These are phyloP conservation scores for Otolemur garnettii DNA, from an alignment of 2,113 vertebrate genomes.

Conservation along the genomic window DNA sequence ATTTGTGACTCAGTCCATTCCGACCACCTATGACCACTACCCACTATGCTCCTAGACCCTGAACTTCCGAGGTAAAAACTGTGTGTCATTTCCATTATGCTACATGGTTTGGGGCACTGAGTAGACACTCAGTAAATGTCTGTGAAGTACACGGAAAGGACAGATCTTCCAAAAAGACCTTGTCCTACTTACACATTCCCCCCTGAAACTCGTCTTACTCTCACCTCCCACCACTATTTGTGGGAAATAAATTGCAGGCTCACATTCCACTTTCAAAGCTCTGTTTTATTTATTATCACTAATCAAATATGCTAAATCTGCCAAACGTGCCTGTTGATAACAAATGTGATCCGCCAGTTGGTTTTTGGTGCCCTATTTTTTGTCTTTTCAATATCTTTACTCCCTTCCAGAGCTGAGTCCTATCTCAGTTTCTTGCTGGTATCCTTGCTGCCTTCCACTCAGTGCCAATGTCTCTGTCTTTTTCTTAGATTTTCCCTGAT, in stretches of 20 bases:
- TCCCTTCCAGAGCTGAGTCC: constrained; percentile 1
- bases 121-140: neutral
- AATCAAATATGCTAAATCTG: constrained; percentile 45
- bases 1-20: neutral
- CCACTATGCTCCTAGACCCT: neutral
- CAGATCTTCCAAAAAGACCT: neutral
- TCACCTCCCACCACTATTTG: neutral
- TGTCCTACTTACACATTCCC: neutral
- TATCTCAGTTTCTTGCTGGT: neutral
- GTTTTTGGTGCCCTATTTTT: neutral
- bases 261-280: neutral
- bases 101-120: neutral
- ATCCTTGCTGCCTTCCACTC: neutral
- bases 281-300: constrained; percentile 53
- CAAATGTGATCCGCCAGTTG: constrained; percentile 21
- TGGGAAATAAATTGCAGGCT: neutral
- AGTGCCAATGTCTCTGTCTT: constrained; percentile 26
- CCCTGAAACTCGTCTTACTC: neutral
- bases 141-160: neutral
- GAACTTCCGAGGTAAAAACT: neutral
- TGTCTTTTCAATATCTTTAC: neutral
- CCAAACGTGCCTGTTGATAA: constrained; percentile 22
- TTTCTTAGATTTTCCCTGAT: neutral
- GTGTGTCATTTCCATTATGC: neutral
- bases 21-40: neutral